Evolutionary conservation across 2,113 vertebrate species (phyloP).

Genomic region (Sceloporus tristichus): DNA sequence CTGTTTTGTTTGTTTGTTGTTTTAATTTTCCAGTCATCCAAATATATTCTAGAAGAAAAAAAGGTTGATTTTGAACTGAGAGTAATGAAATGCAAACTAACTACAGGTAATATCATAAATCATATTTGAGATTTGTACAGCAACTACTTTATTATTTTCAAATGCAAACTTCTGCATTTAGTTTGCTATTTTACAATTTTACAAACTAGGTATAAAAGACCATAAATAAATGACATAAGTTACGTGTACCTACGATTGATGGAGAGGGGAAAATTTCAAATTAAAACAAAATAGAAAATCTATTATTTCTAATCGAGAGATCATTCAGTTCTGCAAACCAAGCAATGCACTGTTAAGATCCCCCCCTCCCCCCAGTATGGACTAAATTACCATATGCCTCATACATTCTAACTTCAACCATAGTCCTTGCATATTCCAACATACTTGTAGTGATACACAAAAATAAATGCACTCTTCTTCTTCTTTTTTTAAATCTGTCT

Average conservation of each 20-base stretch:
- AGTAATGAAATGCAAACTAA: not conserved
- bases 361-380: constrained; percentile 77
- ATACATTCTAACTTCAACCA: constrained; percentile 93
- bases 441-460: constrained; percentile 88
- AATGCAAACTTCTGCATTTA: constrained; percentile 93
- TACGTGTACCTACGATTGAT: constrained; percentile 97
- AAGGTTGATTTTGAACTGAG: not conserved
- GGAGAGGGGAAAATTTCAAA: constrained; percentile 79
- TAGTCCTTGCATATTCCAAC: constrained; percentile 94
- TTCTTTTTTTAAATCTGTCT: constrained; percentile 77
- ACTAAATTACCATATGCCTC: constrained; percentile 91
- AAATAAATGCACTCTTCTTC: constrained; percentile 85
- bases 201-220: constrained; percentile 99
- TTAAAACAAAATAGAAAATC: constrained; percentile 90
- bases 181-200: constrained; percentile 98
- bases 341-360: constrained; percentile 82
- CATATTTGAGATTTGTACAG: constrained; percentile 74
- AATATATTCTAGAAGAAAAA: not conserved
- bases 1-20: not conserved
- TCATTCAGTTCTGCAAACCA: constrained; percentile 83
- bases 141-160: constrained; percentile 98
- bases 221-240: constrained; percentile 99
- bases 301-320: constrained; percentile 87
- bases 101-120: constrained; percentile 22
- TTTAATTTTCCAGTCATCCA: not conserved